Percentiles rank a stretch among this genome's conserved stretches.
Conservation (phyloP, 2,113 vertebrate species). For the Oenanthe melanoleuca region DNA sequence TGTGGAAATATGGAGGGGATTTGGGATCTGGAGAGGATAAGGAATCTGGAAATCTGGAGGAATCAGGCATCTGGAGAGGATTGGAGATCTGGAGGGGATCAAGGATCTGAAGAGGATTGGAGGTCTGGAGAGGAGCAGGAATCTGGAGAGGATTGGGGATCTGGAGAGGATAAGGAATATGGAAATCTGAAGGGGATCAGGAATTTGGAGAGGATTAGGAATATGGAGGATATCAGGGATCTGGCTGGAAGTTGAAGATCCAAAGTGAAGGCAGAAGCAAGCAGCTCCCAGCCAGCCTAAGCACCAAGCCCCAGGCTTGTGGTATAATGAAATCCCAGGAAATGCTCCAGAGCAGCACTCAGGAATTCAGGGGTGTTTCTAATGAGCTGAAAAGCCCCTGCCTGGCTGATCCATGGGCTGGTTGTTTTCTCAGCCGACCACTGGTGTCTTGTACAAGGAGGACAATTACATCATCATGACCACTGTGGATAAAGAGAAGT, state of each 20-base stretch:
- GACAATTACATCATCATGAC: slow-evolving; percentile 98
- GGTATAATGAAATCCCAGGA: neutral
- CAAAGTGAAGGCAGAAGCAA: neutral
- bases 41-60: neutral
- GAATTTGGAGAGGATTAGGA: neutral
- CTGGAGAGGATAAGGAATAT: neutral
- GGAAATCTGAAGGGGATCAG: neutral
- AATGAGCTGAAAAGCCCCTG: neutral
- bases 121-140: no score
- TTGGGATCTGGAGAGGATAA: no score
- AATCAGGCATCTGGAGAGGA: neutral
- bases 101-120: no score
- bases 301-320: no score
- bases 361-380: neutral
- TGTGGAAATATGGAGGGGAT: no score
- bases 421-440: slow-evolving; percentile 79
- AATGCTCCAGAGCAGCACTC: fast-evolving
- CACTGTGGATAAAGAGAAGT: slow-evolving; percentile 93
- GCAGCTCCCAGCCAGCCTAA: neutral
- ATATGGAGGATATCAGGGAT: neutral
- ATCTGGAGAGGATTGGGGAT: neutral
- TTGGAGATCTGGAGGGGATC: no score
- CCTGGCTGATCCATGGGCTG: neutral
- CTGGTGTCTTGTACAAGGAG: slow-evolving; percentile 90
- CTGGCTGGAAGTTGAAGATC: no score